Evolutionary conservation across 2,888 invertebrate species (phyloP), one percentile per base, ranked within the genome.

Genomic region (Cheilosia urbana): DNA sequence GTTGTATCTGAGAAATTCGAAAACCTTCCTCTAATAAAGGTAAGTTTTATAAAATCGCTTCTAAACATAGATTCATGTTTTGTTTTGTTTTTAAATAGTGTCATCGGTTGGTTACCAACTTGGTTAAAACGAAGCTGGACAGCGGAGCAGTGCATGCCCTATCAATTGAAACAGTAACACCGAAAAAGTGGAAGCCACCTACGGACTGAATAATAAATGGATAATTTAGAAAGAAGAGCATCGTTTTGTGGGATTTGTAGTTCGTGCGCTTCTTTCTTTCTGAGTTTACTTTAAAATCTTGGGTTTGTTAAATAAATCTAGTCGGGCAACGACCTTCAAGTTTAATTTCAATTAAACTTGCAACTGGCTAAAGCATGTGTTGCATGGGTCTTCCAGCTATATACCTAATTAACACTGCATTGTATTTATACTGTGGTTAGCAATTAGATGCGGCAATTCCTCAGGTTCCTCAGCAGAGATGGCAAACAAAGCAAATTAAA

Each of bases 1-100:
- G 95, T 98, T 2, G 97, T 98, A 0, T 96, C 98, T 0, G 95
- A 96, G 1, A 94, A 95, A 90, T 98, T 98, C 92, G 94, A 95
- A 68, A 95, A 95, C 87, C 90, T 96, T 69, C 93, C 97, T 0
- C 92, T 97, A 30, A 95, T 98, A 47, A 96, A 97, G 94, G 98
- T 98, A 93, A 93, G 30, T 13, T 2, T 13, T 9, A n/a, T 1
- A 11, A 7, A 27, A 21, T 7, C 1, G 0, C 30, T 15, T 24
- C 51, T 4, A 4, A 11, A 24, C 37, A n/a, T 4, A 7, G 37
- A 24, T 2, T 13, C 15, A 40, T 21, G 7, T 7, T 21, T 15
- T 21, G 2, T 49, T 21, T 49, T 13, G 13, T 27, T 15, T 30
- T 62, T 65, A 1, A 37, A 47, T 92, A 97, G 97, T 94, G 97